These are phyloP conservation scores for Subanguina moxae DNA, from an alignment of 1,140 invertebrate species.

Conservation along the genomic window DNA sequence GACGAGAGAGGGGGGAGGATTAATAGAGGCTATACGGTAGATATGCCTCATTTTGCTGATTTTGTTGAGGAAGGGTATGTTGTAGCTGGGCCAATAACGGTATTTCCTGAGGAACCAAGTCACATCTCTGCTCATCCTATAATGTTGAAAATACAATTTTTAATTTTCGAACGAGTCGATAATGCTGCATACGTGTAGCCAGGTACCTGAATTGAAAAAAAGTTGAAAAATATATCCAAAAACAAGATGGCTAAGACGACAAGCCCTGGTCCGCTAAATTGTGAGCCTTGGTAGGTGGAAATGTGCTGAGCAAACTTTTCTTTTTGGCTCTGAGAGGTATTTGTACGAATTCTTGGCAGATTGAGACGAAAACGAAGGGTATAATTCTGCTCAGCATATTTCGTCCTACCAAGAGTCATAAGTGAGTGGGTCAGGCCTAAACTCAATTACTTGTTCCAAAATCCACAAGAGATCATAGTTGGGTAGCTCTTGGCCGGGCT, in stretches of 20 bases:
- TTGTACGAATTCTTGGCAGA: too few relatives aligned
- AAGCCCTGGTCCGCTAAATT: too few relatives aligned
- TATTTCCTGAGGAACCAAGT: conserved; percentile 68
- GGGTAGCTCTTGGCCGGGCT: conserved; percentile 61
- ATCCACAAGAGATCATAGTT: conserved; percentile 70
- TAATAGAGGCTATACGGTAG: too few relatives aligned
- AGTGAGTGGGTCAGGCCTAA: too few relatives aligned
- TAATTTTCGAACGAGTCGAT: background rate
- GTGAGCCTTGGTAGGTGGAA: too few relatives aligned
- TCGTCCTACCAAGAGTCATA: too few relatives aligned
- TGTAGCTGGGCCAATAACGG: conserved; percentile 75
- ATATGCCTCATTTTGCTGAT: conserved; percentile 63
- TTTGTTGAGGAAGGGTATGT: conserved; percentile 72
- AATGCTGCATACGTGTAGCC: background rate
- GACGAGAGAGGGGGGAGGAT: too few relatives aligned
- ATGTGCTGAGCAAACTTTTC: too few relatives aligned
- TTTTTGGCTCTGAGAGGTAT: too few relatives aligned
- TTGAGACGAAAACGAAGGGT: too few relatives aligned
- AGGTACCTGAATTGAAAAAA: background rate
- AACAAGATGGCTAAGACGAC: too few relatives aligned
- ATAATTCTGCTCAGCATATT: too few relatives aligned
- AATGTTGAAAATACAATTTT: background rate
- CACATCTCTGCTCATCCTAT: conserved; percentile 64
- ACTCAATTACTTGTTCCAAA: conserved; percentile 75
- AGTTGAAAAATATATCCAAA: background rate